Evolutionary conservation across 2,888 invertebrate species (phyloP), one percentile per base, ranked within the genome.

Genomic region (Neoaliturus tenellus): DNA sequence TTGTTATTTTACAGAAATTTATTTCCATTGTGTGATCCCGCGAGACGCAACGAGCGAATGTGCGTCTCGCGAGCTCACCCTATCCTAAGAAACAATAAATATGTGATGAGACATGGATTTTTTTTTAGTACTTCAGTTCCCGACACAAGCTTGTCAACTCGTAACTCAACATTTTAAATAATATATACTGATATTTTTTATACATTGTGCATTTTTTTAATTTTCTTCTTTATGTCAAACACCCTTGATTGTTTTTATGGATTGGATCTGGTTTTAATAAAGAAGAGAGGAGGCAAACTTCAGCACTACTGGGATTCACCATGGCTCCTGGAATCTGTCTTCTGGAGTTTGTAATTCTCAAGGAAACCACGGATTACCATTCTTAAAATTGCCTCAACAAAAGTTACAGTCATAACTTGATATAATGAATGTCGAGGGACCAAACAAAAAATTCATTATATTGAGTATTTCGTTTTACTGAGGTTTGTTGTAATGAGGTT

Each of bases 1-100:
- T 84, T 83, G 85, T 86, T 85, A 83, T 86, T 86, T 85, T 82
- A 62, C 81, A 81, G 81, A 81, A 67, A 48, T 81, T 81, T 31
- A 67, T 81, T 81, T 81, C 81, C 67, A 81, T 71, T 48, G 48
- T 75, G 75, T 48, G 75, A n/a, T 17, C 48, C 39, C 48, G 25
- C 75, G 48, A 75, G 75, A 75, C 28, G 41, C 75, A 23, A 44
- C 5, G 41, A 41, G 71, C 39, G 71, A 28, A 17, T 12, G 75
- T 75, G 48, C 28, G 44, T 75, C 75, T 75, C 48, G 75, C 39
- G 48, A 41, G 75, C 48, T n/a, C 75, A 48, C 75, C 28, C 33
- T 81, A 69, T 81, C 81, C 81, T 81, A 81, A 81, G 81, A 81
- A 81, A 81, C 81, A 81, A 81, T 81, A 81, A 81, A 81, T 71